Percentiles rank a stretch among this genome's conserved stretches.
phyloP scores from a whole-genome alignment of 2,113 vertebrate species.

The Brachionichthys hirsutus region DNA sequence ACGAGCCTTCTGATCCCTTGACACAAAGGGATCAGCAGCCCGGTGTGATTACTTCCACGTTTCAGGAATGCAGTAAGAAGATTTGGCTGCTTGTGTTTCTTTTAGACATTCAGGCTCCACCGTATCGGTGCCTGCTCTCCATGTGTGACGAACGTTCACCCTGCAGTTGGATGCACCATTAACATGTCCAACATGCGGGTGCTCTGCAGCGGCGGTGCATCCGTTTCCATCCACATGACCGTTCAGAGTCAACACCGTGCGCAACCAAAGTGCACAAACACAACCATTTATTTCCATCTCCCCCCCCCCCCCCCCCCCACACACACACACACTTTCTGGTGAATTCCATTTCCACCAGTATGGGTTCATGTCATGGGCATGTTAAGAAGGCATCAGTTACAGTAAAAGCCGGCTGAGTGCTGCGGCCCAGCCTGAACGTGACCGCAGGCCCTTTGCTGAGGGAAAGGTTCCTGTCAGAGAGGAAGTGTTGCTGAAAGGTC shows the following conservation, averaged over 20 bases:
- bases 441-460: slow-evolving; percentile 18
- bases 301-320: too few relatives aligned
- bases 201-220: neutral
- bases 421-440: slow-evolving; percentile 13
- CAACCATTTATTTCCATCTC: neutral
- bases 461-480: slow-evolving; percentile 44
- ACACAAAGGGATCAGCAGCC: slow-evolving; percentile 47
- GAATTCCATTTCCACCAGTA: neutral
- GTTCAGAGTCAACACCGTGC: neutral
- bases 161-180: slow-evolving; percentile 24
- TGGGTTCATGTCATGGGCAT: slow-evolving; percentile 5
- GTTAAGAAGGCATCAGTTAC: neutral
- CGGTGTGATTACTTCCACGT: slow-evolving; percentile 47
- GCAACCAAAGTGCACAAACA: neutral
- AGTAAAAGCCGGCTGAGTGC: slow-evolving; percentile 1
- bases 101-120: slow-evolving; percentile 21
- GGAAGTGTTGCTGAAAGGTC: slow-evolving; percentile 50
- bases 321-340: too few relatives aligned
- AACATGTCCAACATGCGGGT: slow-evolving; percentile 11
- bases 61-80: slow-evolving; percentile 68
- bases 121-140: slow-evolving; percentile 32
- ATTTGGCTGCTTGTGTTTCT: slow-evolving; percentile 56
- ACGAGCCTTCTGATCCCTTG: slow-evolving; percentile 46
- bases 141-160: slow-evolving; percentile 2
- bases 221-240: neutral